phyloP scores from a whole-genome alignment of 2,888 invertebrate species.

The Hemaris fuciformis region DNA sequence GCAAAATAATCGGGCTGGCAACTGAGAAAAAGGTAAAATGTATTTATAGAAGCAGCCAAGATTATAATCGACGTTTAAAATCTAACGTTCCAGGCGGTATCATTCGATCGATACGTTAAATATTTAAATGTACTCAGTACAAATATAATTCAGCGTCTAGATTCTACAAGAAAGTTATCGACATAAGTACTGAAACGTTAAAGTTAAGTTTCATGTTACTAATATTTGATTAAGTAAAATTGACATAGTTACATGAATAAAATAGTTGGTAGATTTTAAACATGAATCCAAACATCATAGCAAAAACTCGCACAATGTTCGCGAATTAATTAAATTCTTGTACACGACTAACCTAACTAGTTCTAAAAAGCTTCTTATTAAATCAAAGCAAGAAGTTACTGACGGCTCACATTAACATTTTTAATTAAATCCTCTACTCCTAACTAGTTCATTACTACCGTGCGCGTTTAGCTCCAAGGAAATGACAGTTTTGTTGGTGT shows the following conservation, averaged over 20 bases:
- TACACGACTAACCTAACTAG: slow-evolving; percentile 23
- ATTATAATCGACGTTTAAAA: no score
- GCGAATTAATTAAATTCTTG: slow-evolving; percentile 40
- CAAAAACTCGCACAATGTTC: slow-evolving; percentile 20
- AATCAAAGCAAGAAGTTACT: slow-evolving; percentile 35
- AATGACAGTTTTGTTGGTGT: neutral
- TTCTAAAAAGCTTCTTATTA: slow-evolving; percentile 44
- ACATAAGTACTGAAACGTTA: neutral
- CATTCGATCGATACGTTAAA: no score
- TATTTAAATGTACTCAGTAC: no score
- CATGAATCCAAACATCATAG: neutral
- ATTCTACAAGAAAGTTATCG: neutral
- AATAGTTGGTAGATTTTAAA: no score
- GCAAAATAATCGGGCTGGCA: no score
- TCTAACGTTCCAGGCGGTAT: no score
- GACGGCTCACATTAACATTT: slow-evolving; percentile 26
- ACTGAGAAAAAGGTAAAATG: no score
- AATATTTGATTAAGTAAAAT: no score
- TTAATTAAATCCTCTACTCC: slow-evolving; percentile 16
- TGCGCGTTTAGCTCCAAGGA: neutral
- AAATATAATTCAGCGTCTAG: neutral
- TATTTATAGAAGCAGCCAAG: no score
- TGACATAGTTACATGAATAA: no score
- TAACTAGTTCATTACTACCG: slow-evolving; percentile 26
- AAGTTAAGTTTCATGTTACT: no score